Evolutionary conservation across 2,888 invertebrate genomes (phyloP), one percentile per base, ranked within the genome.

Genomic region (Sesia bembeciformis): DNA sequence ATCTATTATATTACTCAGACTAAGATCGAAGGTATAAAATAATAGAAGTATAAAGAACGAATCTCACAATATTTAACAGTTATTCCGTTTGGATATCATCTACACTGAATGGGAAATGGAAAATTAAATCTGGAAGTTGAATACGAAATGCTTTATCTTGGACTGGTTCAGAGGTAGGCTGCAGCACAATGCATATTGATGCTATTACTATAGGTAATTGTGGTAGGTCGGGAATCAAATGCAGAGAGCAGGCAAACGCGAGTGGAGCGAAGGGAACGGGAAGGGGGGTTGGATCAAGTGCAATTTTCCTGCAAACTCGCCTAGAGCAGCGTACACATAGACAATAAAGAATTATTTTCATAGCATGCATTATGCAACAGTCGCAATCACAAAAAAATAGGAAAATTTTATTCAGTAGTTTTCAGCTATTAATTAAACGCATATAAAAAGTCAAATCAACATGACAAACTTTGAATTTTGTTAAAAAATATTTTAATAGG

Each of bases 241-340:
- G 64, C 64, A 70, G 64, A 39, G 50, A 39, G 38, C 50, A 50
- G 51, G 40, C 4, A 5, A 8, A 41, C 41, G 68, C 68, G 64
- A 70, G 69, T 65, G 67, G 71, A 62, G 59, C 62, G 62, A 60
- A 63, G 59, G 60, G 64, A 59, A 57, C 52, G 60, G 61, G 65
- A 64, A 62, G 67, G 68, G 67, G 61, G 66, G 68, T 59, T 60
- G 73, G 74, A 75, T 78, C 72, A 74, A 81, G 79, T 74, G 81
- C 81, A 85, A 84, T 84, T 84, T 84, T 75, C 74, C 75, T 73
- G 72, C 66, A 70, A 72, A 67, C 69, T 67, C 74, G 50, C 39
- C 50, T 23, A 50, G 23, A 46, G 46, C n/a, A 8, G 46, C 46
- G 23, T 46, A 46, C 5, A 46, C 23, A 23, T 23, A 23, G 23